These are phyloP conservation scores for Sebastes diaconus DNA, from an alignment of 2,797 vertebrate species.

Conservation along the genomic window DNA sequence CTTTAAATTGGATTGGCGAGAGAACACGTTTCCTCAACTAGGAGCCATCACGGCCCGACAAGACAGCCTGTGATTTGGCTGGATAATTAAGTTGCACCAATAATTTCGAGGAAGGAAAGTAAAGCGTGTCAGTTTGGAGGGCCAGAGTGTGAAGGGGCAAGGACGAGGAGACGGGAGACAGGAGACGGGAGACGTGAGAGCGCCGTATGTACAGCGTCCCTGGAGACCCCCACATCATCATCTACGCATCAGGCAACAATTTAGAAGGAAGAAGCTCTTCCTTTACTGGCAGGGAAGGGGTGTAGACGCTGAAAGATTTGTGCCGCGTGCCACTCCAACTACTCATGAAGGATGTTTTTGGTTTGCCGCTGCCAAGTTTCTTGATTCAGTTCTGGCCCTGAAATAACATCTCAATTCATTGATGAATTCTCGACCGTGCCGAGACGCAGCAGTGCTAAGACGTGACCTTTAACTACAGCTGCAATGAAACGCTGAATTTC, in stretches of 20 bases:
- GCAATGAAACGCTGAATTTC: slow-evolving; percentile 14
- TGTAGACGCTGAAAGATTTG: slow-evolving; percentile 61
- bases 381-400: slow-evolving; percentile 56
- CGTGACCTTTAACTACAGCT: slow-evolving; percentile 22
- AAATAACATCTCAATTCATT: slow-evolving; percentile 50
- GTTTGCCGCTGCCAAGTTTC: slow-evolving; percentile 49
- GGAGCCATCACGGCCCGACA: slow-evolving; percentile 25
- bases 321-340: slow-evolving; percentile 58
- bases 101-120: slow-evolving; percentile 41
- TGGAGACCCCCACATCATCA: slow-evolving; percentile 62
- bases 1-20: slow-evolving; percentile 2
- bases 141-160: slow-evolving; percentile 19
- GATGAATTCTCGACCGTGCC: slow-evolving; percentile 33
- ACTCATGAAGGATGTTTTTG: slow-evolving; percentile 66
- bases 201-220: slow-evolving; percentile 44
- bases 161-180: slow-evolving; percentile 35
- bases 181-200: slow-evolving; percentile 46
- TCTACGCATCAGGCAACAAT: slow-evolving; percentile 74
- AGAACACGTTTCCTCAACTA: slow-evolving; percentile 26
- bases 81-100: slow-evolving; percentile 44
- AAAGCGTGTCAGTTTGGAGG: slow-evolving; percentile 19
- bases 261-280: slow-evolving; percentile 64
- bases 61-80: slow-evolving; percentile 31
- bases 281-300: slow-evolving; percentile 45
- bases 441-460: slow-evolving; percentile 1